Percentiles rank a stretch among this genome's conserved stretches.
These are phyloP conservation scores for Globodera rostochiensis DNA, from an alignment of 1,140 invertebrate genomes.

Conservation along the genomic window DNA sequence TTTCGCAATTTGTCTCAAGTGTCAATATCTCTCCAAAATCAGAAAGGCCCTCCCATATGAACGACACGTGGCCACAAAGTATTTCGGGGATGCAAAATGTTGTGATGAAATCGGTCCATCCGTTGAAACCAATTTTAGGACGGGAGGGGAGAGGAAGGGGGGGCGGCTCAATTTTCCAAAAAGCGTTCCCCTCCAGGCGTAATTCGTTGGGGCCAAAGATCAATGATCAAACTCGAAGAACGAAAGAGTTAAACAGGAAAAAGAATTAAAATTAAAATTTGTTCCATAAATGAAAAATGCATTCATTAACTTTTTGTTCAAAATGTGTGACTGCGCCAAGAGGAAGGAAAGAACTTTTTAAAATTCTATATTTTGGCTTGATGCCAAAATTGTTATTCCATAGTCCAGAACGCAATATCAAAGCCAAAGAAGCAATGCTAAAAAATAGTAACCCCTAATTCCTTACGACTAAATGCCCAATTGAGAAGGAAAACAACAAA, in stretches of 20 bases:
- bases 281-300: not conserved
- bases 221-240: not conserved
- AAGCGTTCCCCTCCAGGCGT: not conserved
- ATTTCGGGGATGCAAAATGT: not conserved
- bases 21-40: not conserved
- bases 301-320: too few species aligned
- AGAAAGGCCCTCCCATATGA: not conserved
- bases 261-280: constrained; percentile 14
- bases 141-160: not conserved
- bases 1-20: constrained; percentile 1
- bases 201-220: not conserved
- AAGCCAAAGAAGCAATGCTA: too few species aligned
- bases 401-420: too few species aligned
- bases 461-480: too few species aligned
- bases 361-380: too few species aligned
- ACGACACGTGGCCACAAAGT: not conserved
- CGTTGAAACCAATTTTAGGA: constrained; percentile 19
- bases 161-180: not conserved
- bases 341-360: too few species aligned
- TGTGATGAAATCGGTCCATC: not conserved
- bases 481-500: too few species aligned
- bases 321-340: too few species aligned
- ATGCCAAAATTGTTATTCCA: too few species aligned
- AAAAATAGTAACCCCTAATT: too few species aligned
- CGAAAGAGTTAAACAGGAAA: not conserved